phyloP scores from a whole-genome alignment of 2,888 invertebrate species.

The Aphelenchoides bicaudatus region DNA sequence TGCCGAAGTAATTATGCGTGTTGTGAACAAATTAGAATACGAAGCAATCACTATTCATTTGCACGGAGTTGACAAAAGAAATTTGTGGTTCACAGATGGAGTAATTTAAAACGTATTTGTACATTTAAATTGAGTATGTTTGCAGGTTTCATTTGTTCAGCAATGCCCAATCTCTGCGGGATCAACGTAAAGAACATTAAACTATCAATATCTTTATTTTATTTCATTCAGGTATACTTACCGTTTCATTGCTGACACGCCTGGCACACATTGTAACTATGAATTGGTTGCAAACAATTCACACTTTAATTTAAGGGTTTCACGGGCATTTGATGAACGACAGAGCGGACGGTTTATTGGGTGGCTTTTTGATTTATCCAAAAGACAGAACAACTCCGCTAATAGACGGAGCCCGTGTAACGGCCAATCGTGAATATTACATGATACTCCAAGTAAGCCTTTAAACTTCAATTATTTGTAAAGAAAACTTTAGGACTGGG shows the following conservation, averaged over 20 bases:
- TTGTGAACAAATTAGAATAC: conserved; percentile 43
- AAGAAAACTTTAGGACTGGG: conserved; percentile 44
- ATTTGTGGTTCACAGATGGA: conserved; percentile 53
- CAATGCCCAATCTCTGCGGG: conserved; percentile 52
- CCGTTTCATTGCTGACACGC: conserved; percentile 52
- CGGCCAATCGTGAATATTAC: conserved; percentile 41
- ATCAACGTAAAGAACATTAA: conserved; percentile 22
- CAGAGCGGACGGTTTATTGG: conserved; percentile 51
- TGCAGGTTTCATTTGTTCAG: conserved; percentile 52
- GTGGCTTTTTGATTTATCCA: conserved; percentile 42
- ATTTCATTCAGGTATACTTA: conserved; percentile 42
- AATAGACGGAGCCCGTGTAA: conserved; percentile 23
- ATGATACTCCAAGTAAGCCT: conserved; percentile 43
- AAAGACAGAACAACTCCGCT: conserved; percentile 11
- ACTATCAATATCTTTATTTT: conserved; percentile 8
- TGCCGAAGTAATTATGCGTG: conserved; percentile 47
- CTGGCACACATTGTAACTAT: conserved; percentile 48
- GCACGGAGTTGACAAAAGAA: conserved; percentile 53
- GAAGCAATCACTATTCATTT: conserved; percentile 52
- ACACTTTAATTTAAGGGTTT: conserved; percentile 28
- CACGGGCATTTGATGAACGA: conserved; percentile 55
- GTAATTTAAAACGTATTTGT: no score
- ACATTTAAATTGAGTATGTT: no score
- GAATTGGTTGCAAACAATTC: conserved; percentile 14
- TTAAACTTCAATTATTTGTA: not conserved